Base-by-base conservation (phyloP, 2,797 vertebrate species). In the Sebastolobus alascanus region DNA sequence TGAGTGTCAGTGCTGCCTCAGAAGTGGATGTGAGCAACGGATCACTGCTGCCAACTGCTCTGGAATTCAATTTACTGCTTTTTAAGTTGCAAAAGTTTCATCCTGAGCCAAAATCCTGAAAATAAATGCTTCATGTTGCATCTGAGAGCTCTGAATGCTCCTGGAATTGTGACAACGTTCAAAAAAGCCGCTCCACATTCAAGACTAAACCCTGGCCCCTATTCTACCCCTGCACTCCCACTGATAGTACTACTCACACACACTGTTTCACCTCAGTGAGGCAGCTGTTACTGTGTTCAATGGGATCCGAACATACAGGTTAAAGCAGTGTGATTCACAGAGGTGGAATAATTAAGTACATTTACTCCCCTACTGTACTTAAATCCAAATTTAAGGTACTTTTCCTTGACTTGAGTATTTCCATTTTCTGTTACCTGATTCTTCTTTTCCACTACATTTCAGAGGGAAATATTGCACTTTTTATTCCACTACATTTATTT, bases 21-120 rank as follows among this genome's bases (percentile, higher is more conserved):
- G 43, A 22, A 52, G 35, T 12, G 25, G 9, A 22, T 55, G 37
- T 29, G 33, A 20, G 61, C 9, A 4, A 68, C 2, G 6, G 67
- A 18, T 69, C 46, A 46, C 1, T 27, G 72, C 12, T 61, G 27
- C 43, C 73, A 71, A 55, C 58, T 65, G n/a, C 50, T 55, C 50
- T 46, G 35, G 61, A 40, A 71, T 78, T 78, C 38, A 46, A 33
- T 72, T 60, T 55, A 5, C 16, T 18, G 16, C 60, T 33, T 71
- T 75, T 54, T 14, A 25, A 73, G 22, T 20, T 46, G 4, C 18
- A 35, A 55, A 70, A 31, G 6, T 37, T 77, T 54, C 12, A 54
- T 43, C 8, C 56, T n/a, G 13, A 65, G 40, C 20, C 52, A 52
- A 56, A 16, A 43, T 18, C 3, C 6, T 18, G 12, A 6, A 60